Evolutionary conservation across 2,888 invertebrate species (phyloP).

Genomic region (Patella pellucida): DNA sequence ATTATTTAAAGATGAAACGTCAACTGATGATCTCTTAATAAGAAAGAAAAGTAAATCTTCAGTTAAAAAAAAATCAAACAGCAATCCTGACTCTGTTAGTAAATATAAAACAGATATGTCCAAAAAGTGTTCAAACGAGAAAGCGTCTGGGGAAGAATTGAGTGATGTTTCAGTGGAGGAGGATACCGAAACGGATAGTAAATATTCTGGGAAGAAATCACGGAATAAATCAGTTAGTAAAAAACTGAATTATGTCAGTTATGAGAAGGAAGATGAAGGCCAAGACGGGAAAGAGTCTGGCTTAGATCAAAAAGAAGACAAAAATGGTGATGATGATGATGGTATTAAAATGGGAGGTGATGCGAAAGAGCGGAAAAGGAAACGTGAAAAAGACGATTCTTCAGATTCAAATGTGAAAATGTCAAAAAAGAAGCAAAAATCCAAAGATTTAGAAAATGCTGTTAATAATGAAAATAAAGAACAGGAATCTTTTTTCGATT

Average conservation of each 20-base stretch:
- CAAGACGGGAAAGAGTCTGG: neutral
- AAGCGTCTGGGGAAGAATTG: too few relatives aligned
- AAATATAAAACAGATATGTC: too few relatives aligned
- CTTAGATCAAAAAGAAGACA: slow-evolving; percentile 13
- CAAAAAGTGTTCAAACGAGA: too few relatives aligned
- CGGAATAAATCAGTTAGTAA: neutral
- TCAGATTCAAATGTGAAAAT: neutral
- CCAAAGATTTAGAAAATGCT: slow-evolving; percentile 13
- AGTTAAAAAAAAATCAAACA: too few relatives aligned
- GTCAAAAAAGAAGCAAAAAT: neutral
- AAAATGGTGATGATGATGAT: slow-evolving; percentile 16
- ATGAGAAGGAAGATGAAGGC: slow-evolving; percentile 8
- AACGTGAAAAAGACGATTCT: neutral
- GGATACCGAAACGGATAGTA: neutral
- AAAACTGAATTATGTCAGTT: neutral
- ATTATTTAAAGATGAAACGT: too few relatives aligned
- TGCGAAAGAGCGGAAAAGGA: neutral
- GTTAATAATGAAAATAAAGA: slow-evolving; percentile 24
- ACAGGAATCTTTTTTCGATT: neutral
- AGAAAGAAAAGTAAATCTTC: too few relatives aligned
- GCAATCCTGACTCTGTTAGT: too few relatives aligned
- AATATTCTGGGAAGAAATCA: neutral
- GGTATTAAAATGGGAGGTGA: slow-evolving; percentile 13
- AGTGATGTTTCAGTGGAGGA: neutral
- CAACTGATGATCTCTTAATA: too few relatives aligned